phyloP scores from a whole-genome alignment of 2,888 invertebrate species.

The Coleophora deauratella region DNA sequence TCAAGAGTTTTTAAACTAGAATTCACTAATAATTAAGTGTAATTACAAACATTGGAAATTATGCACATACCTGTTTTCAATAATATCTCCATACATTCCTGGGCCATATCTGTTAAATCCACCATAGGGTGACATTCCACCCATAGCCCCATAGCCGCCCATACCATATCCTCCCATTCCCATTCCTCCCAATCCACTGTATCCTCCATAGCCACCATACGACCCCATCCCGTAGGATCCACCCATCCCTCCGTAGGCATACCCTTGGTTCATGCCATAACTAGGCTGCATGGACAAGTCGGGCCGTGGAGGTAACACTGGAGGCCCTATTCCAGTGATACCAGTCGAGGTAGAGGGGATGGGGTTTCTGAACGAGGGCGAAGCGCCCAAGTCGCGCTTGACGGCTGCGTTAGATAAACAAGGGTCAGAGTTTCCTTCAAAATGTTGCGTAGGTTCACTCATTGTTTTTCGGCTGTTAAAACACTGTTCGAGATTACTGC shows the following conservation, averaged over 20 bases:
- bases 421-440: constrained; percentile 37
- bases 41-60: no score
- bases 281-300: constrained; percentile 35
- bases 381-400: constrained; percentile 21
- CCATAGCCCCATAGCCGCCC: constrained; percentile 26
- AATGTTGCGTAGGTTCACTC: constrained; percentile 47
- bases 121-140: constrained; percentile 45
- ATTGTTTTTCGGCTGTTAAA: constrained; percentile 21
- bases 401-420: constrained; percentile 37
- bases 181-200: constrained; percentile 25
- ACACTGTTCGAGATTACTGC: constrained; percentile 18
- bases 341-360: constrained; percentile 36
- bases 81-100: constrained; percentile 63
- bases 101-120: constrained; percentile 58
- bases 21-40: no score
- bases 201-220: constrained; percentile 15
- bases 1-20: no score
- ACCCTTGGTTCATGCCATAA: constrained; percentile 34
- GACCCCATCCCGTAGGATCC: constrained; percentile 23
- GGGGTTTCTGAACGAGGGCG: constrained; percentile 37
- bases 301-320: constrained; percentile 49
- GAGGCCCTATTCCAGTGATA: constrained; percentile 24
- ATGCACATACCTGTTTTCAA: constrained; percentile 67
- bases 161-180: constrained; percentile 19
- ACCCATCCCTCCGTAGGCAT: constrained; percentile 25